A percentile compares a stretch with the other conserved stretches of the same genome.
Evolutionary conservation across 1,140 invertebrate genomes (phyloP).

Genomic region (Palaemon carinicauda): DNA sequence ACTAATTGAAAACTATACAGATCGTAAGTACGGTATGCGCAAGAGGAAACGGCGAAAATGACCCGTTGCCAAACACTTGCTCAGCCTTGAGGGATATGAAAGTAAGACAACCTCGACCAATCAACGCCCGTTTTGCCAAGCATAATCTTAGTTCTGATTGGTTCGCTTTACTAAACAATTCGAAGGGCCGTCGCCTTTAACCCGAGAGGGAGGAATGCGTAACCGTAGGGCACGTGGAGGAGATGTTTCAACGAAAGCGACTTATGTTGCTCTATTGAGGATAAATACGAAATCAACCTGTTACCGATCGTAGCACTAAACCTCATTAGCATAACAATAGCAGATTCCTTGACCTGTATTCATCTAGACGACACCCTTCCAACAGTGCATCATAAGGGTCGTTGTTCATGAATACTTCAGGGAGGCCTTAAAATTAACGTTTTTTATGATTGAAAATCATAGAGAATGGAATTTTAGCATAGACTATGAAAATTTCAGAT

Average conservation of each 20-base stretch:
- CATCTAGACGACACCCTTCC: constrained; percentile 53
- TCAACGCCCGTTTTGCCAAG: not conserved
- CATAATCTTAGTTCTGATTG: constrained; percentile 29
- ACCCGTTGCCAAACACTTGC: no score
- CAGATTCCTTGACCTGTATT: constrained; percentile 57
- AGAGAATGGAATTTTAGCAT: no score
- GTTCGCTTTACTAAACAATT: not conserved
- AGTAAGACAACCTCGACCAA: no score
- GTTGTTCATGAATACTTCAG: not conserved
- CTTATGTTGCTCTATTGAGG: constrained; percentile 35
- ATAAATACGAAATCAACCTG: constrained; percentile 56
- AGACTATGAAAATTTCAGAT: not conserved
- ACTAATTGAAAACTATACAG: no score
- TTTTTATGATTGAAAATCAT: not conserved
- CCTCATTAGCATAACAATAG: constrained; percentile 57
- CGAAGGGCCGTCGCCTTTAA: no score
- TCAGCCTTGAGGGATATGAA: no score
- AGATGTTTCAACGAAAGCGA: not conserved
- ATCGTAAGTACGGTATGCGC: no score
- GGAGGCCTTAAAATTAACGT: no score
- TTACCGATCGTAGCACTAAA: constrained; percentile 53
- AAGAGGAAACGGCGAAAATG: no score
- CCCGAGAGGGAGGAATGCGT: constrained; percentile 8
- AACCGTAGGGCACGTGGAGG: constrained; percentile 21
- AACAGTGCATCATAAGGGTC: constrained; percentile 26